Evolutionary conservation across 2,113 vertebrate species (phyloP).

Genomic region (Hippolais icterina): DNA sequence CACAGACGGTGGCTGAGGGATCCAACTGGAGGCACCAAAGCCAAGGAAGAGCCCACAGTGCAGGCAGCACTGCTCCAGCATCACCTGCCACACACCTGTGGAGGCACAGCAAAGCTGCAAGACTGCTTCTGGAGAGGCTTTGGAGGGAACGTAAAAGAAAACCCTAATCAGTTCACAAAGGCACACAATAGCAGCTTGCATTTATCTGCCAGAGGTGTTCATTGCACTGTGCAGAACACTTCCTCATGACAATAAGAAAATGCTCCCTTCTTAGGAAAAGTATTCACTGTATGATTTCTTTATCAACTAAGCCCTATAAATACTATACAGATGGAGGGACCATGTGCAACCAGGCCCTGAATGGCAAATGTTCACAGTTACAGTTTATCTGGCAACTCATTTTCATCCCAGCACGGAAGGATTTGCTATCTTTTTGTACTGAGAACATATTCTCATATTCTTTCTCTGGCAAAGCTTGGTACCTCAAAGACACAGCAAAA

Average conservation of each 20-base stretch:
- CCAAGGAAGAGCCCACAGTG: fast-evolving
- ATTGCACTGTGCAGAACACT: neutral
- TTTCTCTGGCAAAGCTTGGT: neutral
- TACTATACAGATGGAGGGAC: neutral
- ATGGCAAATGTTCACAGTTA: conserved; percentile 18
- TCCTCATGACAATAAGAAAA: neutral
- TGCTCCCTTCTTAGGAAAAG: neutral
- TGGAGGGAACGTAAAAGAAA: neutral
- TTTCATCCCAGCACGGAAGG: neutral
- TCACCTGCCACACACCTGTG: fast-evolving
- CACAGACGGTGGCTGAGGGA: fast-evolving
- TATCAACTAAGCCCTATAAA: neutral
- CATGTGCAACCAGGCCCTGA: neutral
- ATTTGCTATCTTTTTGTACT: neutral
- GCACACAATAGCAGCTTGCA: neutral
- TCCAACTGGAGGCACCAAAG: fast-evolving
- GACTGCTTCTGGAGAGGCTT: neutral
- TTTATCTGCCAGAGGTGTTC: neutral
- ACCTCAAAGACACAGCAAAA: neutral
- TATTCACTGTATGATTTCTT: neutral
- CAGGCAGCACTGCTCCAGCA: neutral
- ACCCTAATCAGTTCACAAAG: neutral
- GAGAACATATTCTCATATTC: neutral
- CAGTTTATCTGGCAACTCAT: conserved; percentile 25
- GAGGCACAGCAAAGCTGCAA: neutral